phyloP scores from a whole-genome alignment of 2,888 invertebrate species.

The Lapara coniferarum region DNA sequence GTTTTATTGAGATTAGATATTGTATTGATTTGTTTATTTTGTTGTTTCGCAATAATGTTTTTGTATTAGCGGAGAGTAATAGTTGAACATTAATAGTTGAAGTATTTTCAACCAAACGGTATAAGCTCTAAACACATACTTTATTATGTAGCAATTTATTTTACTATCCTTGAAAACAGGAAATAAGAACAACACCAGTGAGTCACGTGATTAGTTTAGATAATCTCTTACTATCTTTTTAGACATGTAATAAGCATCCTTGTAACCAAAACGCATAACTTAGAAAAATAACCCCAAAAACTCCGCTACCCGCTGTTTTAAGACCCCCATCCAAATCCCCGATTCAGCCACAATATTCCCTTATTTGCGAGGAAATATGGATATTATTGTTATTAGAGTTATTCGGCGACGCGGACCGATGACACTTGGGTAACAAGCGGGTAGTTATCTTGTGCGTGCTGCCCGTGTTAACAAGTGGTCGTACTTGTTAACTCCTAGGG shows the following conservation, averaged over 20 bases:
- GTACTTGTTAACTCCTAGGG: slow-evolving; percentile 17
- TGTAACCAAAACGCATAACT: too few relatives aligned
- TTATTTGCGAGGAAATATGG: slow-evolving; percentile 77
- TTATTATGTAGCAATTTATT: too few relatives aligned
- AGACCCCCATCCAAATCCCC: slow-evolving; percentile 68
- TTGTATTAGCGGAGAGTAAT: not conserved
- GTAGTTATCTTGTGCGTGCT: slow-evolving; percentile 48
- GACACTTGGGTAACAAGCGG: slow-evolving; percentile 37
- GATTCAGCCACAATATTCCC: slow-evolving; percentile 69
- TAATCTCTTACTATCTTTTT: too few relatives aligned
- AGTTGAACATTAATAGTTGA: not conserved
- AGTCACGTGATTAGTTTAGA: too few relatives aligned
- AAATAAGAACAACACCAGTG: too few relatives aligned
- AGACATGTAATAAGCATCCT: too few relatives aligned
- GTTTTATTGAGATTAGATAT: slow-evolving; percentile 22
- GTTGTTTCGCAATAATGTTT: not conserved
- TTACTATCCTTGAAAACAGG: too few relatives aligned
- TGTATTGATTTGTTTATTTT: slow-evolving; percentile 19
- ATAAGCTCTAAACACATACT: too few relatives aligned
- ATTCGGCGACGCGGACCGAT: slow-evolving; percentile 67
- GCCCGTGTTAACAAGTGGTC: slow-evolving; percentile 31
- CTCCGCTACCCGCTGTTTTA: slow-evolving; percentile 32
- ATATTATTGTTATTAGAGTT: slow-evolving; percentile 78
- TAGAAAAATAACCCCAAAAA: too few relatives aligned
- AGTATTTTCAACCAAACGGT: too few relatives aligned